Conservation (phyloP, 2,888 invertebrate species). For the Carcina quercana region DNA sequence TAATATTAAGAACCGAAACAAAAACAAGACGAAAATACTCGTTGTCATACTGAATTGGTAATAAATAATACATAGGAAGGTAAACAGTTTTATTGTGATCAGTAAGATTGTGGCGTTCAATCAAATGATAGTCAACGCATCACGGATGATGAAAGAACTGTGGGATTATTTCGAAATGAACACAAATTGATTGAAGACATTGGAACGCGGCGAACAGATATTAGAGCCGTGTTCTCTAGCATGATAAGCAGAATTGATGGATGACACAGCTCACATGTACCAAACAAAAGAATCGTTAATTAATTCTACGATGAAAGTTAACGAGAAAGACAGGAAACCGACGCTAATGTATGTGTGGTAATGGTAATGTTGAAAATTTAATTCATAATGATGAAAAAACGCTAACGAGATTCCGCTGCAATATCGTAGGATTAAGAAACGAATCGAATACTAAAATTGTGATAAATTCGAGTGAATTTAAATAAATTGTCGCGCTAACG, state of each 20-base stretch:
- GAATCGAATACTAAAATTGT: no score
- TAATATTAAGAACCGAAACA: constrained; percentile 47
- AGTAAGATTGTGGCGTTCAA: constrained; percentile 17
- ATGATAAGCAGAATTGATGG: constrained; percentile 65
- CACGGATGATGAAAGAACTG: constrained; percentile 40
- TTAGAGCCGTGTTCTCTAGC: constrained; percentile 30
- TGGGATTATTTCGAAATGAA: constrained; percentile 41
- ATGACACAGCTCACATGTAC: constrained; percentile 50
- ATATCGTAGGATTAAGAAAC: constrained; percentile 14
- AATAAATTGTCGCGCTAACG: constrained; percentile 9
- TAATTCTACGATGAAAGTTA: constrained; percentile 59
- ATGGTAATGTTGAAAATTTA: no score
- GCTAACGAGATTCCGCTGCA: constrained; percentile 8
- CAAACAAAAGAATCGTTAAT: constrained; percentile 63
- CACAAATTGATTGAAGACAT: constrained; percentile 54
- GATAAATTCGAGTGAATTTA: constrained; percentile 16
- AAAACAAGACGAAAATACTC: constrained; percentile 22
- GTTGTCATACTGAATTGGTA: constrained; percentile 12
- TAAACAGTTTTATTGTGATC: constrained; percentile 5
- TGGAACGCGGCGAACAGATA: constrained; percentile 32
- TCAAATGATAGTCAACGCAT: constrained; percentile 23
- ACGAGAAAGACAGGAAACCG: constrained; percentile 38
- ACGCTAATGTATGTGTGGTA: no score
- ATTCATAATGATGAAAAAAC: no score
- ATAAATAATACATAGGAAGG: constrained; percentile 6